Percentiles rank a stretch among this genome's conserved stretches.
phyloP scores from a whole-genome alignment of 2,797 vertebrate species.

The Austrolebias charrua region DNA sequence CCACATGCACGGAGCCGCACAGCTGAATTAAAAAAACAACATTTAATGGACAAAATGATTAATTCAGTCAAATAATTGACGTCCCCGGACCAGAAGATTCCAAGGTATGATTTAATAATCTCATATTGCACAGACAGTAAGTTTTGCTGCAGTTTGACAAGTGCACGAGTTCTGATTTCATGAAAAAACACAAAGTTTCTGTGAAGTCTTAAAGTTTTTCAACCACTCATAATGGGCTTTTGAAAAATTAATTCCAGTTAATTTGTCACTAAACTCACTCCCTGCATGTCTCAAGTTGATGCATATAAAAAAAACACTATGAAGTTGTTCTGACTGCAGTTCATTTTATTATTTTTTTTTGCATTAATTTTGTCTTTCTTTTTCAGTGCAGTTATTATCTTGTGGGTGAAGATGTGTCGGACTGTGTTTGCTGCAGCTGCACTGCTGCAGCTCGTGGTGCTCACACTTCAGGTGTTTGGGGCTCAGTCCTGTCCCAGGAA shows the following conservation, averaged over 20 bases:
- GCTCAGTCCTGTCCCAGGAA: conserved; percentile 82
- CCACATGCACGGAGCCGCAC: conserved; percentile 19
- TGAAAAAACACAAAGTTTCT: background rate
- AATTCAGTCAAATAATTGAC: conserved; percentile 52
- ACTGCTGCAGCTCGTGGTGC: conserved; percentile 76
- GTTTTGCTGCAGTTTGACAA: conserved; percentile 17
- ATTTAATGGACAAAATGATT: conserved; percentile 54
- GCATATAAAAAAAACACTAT: no score
- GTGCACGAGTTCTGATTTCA: conserved; percentile 24
- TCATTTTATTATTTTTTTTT: conserved; percentile 21
- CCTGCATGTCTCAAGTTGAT: background rate
- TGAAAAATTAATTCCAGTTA: background rate
- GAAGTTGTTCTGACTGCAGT: background rate
- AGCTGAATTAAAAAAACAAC: conserved; percentile 45
- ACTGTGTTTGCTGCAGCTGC: conserved; percentile 37
- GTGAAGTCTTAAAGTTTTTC: background rate
- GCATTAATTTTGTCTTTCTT: conserved; percentile 16
- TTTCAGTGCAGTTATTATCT: conserved; percentile 40
- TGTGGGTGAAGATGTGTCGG: conserved; percentile 32
- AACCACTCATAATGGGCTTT: background rate
- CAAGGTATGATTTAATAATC: conserved; percentile 58
- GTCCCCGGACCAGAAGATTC: conserved; percentile 48
- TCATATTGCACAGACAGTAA: conserved; percentile 9
- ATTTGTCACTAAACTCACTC: background rate
- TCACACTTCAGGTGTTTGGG: conserved; percentile 35